Conservation (phyloP, 2,888 invertebrate species). For the Nipponacmea schrenckii region DNA sequence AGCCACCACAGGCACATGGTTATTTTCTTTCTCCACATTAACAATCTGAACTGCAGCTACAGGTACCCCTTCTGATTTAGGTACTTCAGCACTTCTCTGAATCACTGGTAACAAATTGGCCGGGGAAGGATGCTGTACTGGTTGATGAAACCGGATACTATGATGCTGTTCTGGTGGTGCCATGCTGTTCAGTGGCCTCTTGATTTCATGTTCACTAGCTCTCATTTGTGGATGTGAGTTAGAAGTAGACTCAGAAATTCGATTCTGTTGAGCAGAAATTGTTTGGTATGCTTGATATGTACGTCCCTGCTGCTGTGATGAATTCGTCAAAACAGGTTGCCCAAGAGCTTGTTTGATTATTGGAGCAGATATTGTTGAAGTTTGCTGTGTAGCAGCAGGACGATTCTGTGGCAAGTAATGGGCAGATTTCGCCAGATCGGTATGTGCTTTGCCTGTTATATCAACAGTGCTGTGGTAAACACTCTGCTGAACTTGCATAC, state of each 20-base stretch:
- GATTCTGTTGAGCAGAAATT: not conserved
- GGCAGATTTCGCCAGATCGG: not conserved
- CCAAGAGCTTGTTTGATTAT: slow-evolving; percentile 2
- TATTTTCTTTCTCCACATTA: no score
- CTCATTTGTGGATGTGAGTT: not conserved
- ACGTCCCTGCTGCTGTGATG: not conserved
- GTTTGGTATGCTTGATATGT: not conserved
- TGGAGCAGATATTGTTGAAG: not conserved
- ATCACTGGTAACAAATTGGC: not conserved
- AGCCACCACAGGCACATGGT: no score
- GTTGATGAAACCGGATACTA: not conserved
- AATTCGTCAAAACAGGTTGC: not conserved
- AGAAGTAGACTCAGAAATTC: not conserved
- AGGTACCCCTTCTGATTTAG: no score
- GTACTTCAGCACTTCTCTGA: not conserved
- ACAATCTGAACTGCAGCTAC: no score
- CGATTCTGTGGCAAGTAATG: not conserved
- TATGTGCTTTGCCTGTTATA: not conserved
- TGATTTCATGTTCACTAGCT: not conserved
- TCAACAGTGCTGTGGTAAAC: not conserved
- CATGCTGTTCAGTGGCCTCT: not conserved
- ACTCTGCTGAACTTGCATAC: not conserved
- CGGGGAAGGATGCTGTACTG: not conserved
- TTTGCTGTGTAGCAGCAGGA: not conserved
- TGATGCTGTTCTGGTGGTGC: not conserved